A percentile compares a stretch with the other conserved stretches of the same genome.
These are phyloP conservation scores for Sparidentex hasta DNA, from an alignment of 2,797 vertebrate species.

Conservation along the genomic window DNA sequence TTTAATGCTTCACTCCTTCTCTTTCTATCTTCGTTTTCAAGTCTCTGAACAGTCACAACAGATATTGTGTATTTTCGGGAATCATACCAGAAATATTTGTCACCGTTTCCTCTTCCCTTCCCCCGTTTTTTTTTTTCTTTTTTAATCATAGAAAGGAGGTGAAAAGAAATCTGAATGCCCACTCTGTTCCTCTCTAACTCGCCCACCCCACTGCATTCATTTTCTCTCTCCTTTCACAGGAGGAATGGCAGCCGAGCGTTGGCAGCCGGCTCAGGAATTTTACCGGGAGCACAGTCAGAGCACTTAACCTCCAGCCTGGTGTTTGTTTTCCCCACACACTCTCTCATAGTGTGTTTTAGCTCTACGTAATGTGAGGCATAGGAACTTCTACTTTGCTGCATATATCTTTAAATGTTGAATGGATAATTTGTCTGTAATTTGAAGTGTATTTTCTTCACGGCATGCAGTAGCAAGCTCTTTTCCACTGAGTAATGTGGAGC, in stretches of 20 bases:
- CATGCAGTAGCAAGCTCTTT: not conserved
- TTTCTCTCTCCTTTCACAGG: slow-evolving; percentile 71
- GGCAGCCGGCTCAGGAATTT: slow-evolving; percentile 80
- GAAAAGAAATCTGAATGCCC: slow-evolving; percentile 65
- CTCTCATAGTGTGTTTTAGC: slow-evolving; percentile 59
- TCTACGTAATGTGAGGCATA: slow-evolving; percentile 43
- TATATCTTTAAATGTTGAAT: slow-evolving; percentile 21
- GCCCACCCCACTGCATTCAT: slow-evolving; percentile 63
- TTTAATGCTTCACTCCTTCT: slow-evolving; percentile 9
- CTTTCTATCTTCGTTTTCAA: not conserved
- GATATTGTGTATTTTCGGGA: slow-evolving; percentile 24
- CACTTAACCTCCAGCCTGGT: slow-evolving; percentile 79
- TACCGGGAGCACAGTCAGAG: slow-evolving; percentile 74
- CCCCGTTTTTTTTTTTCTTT: slow-evolving; percentile 4
- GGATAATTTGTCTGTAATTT: slow-evolving; percentile 4
- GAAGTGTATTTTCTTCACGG: not conserved
- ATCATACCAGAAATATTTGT: slow-evolving; percentile 50
- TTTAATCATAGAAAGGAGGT: slow-evolving; percentile 44
- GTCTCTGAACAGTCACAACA: slow-evolving; percentile 27
- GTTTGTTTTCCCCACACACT: slow-evolving; percentile 76
- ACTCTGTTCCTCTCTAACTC: slow-evolving; percentile 60
- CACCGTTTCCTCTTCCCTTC: slow-evolving; percentile 35
- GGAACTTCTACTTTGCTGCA: slow-evolving; percentile 31
- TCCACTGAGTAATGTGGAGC: slow-evolving; percentile 3
- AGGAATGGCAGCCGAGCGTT: slow-evolving; percentile 74